Evolutionary conservation across 2,888 invertebrate species (phyloP), one percentile per base, ranked within the genome.

Genomic region (Gordius sp.): DNA sequence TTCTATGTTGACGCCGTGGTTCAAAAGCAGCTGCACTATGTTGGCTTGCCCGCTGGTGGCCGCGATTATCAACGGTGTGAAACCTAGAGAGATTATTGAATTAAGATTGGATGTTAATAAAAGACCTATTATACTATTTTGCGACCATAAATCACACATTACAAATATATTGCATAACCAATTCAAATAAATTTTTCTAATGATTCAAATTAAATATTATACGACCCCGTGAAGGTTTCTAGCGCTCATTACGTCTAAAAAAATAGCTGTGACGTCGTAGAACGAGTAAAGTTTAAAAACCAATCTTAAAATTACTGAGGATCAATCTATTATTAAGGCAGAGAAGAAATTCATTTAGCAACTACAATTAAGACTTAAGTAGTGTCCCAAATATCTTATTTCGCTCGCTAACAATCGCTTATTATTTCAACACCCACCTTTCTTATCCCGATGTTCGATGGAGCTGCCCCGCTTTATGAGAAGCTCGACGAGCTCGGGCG

Each of bases 401-500:
- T 13, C n/a, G 39, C 8, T 33, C n/a, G n/a, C n/a, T 13, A 33
- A 33, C n/a, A 33, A 33, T 33, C 8, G n/a, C n/a, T 33, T n/a
- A 33, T 13, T 33, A 33, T 33, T 33, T 8, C n/a, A n/a, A n/a
- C 28, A 54, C 58, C 56, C 59, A 67, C 68, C 69, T 72, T 93
- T 97, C 71, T 93, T 97, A 71, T 97, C 93, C 28, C 89, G 77
- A 70, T 97, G 93, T 70, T 97, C 91, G 68, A 93, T 87, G 69
- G 89, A 82, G 1, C 93, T 87, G 58, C 86, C 86, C 60, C 89
- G 77, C 62, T 79, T 78, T 56, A 97, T 76, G 61, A 97, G 75
- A 65, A 97, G 74, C 68, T 83, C 82, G 8, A 91, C 91, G 23
- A 93, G 76, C 66, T 93, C 89, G 66, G 41, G 27, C 20, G 52